Base-by-base conservation (phyloP, 1,140 invertebrate genomes). In the Rhagoletis zephyria region DNA sequence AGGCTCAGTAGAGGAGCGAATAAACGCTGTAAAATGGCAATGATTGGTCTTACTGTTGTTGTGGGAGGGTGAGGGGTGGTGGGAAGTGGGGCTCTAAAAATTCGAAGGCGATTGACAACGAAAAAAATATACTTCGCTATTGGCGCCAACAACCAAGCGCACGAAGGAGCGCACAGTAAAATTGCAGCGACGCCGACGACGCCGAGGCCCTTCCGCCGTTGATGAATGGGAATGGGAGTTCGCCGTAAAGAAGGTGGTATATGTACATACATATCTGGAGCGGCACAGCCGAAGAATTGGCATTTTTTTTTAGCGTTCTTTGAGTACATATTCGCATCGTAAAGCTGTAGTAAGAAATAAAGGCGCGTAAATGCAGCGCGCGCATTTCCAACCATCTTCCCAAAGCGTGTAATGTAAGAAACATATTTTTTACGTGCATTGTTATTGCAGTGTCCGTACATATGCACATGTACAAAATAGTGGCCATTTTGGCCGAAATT, bases 61-160 rank as follows among this genome's bases (percentile, higher is more conserved):
- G 30, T 30, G 1, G 30, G 30, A 1, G 0, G 30, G 30, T 30
- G 30, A 30, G 30, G 30, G 30, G 30, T 30, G 30, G 30, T 30
- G 30, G 1, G 30, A 30, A n/a, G 74, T n/a, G 51, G 48, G 48
- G 48, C 48, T 10, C 45, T 81, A 56, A 81, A 51, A 81, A 56
- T 7, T 16, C 9, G 7, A 56, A 81, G 74, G 30, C 74, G 9
- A 56, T 19, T 81, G 74, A 42, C 48, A 81, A 16, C 45, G n/a
- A 40, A 67, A 59, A 56, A 56, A 81, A 74, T 42, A 16, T 51
- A 48, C 14, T 48, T 48, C 48, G 4, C 67, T 14, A n/a, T 7
- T 2, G 74, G 74, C 74, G 74, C 74, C 74, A 81, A 81, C 74
- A 81, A 56, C 74, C 70, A 77, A 42, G n/a, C 74, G 74, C 74